phyloP scores from a whole-genome alignment of 2,113 vertebrate species.

The Felis catus region F.catus_Fca126_mat1.0 CM031417.1:141373001-141373500 shows the following conservation, averaged over 20 bases:
- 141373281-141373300: conserved; percentile 75
- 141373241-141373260: not conserved
- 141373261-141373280: conserved; percentile 76
- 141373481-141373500: conserved; percentile 91
- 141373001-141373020: too few species aligned
- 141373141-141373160: conserved; percentile 69
- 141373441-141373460: conserved; percentile 84
- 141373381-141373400: conserved; percentile 85
- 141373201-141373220: not conserved
- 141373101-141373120: conserved; percentile 66
- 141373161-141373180: not conserved
- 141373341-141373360: conserved; percentile 84
- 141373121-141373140: conserved; percentile 64
- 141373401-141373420: conserved; percentile 88
- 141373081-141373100: conserved; percentile 33
- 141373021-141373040: not conserved
- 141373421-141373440: conserved; percentile 88
- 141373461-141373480: conserved; percentile 88
- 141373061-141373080: conserved; percentile 54
- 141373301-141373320: conserved; percentile 77
- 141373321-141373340: conserved; percentile 72
- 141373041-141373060: conserved; percentile 66
- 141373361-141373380: conserved; percentile 82
- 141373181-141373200: not conserved
- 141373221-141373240: not conserved